Conservation (phyloP, 2,797 vertebrate species). For the Phoeniculus purpureus region DNA sequence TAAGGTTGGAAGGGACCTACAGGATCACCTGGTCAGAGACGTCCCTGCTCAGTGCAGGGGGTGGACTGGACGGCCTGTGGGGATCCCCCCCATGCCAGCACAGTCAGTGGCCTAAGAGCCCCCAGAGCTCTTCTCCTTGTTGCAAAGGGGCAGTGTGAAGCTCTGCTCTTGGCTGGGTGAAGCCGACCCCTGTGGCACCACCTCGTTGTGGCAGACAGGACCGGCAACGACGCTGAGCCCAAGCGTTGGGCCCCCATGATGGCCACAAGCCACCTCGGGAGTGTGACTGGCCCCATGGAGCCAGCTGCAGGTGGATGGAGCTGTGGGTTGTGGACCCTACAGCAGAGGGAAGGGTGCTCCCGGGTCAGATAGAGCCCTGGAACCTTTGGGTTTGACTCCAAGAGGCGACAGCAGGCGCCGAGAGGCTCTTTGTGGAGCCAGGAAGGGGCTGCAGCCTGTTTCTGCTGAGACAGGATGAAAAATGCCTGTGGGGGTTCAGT, state of each 20-base stretch:
- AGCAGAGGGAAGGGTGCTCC: not conserved
- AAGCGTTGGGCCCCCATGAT: accelerated
- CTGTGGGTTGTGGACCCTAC: no score
- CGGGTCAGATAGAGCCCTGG: not conserved
- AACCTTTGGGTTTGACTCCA: not conserved
- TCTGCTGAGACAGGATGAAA: not conserved
- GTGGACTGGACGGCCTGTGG: no score
- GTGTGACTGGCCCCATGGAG: accelerated
- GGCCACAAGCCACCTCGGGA: not conserved
- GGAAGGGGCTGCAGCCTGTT: not conserved
- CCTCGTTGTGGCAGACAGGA: accelerated
- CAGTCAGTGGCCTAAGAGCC: not conserved
- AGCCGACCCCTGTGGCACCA: accelerated
- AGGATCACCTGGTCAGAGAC: no score
- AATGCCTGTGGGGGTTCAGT: accelerated
- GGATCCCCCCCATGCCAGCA: no score
- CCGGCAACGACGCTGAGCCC: accelerated
- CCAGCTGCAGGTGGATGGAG: accelerated
- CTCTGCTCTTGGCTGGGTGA: not conserved
- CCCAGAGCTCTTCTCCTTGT: not conserved
- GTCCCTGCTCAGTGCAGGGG: no score
- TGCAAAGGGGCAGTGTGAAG: not conserved
- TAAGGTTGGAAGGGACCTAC: no score
- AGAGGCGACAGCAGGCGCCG: not conserved
- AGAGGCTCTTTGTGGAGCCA: not conserved